Base-by-base conservation (phyloP, 2,888 invertebrate species). In the Gastrophysa polygoni region DNA sequence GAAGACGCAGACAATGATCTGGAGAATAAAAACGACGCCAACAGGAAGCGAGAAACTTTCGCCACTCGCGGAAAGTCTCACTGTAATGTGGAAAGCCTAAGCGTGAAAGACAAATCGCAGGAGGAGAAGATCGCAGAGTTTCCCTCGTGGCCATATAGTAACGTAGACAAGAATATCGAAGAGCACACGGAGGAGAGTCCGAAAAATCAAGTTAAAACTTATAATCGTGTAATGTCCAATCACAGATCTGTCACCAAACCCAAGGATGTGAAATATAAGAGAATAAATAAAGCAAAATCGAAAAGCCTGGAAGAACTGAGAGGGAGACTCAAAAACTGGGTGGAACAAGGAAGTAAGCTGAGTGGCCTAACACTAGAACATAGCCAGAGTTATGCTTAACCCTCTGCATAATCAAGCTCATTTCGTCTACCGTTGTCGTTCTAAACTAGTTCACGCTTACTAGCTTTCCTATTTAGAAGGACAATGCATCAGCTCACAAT, bases 241-340 rank as follows among this genome's bases (percentile, higher is more conserved):
- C 94, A 95, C 80, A 85, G 93, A 67, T 93, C 92, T 55, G 94
- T 95, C 54, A 93, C 93, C 4, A 94, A 94, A 79, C 93, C 93
- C 68, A 93, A 93, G 83, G 94, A 95, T 78, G 93, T 94, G 29
- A 94, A 94, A 82, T 94, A 93, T 83, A 93, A 93, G 80, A 86
- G 93, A 76, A 94, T 93, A 80, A 94, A 93, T 79, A 93, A 94
- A 79, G 93, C 93, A 4, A 94, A 94, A 78, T 93, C 93, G 64
- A 93, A 93, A 82, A 93, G 93, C 74, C 83, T 94, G 68, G 94
- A 94, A 74, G 94, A 94, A 75, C 78, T 94, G 60, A 83, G 93
- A 2, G 94, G 93, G 0, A 85, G 92, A 67, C 85, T 93, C 77
- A 91, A 91, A 84, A 92, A 91, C 79, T 92, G 93, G 88, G 92